These are phyloP conservation scores for Nothobranchius kuhntae DNA, from an alignment of 2,113 vertebrate species.

Conservation along the genomic window DNA sequence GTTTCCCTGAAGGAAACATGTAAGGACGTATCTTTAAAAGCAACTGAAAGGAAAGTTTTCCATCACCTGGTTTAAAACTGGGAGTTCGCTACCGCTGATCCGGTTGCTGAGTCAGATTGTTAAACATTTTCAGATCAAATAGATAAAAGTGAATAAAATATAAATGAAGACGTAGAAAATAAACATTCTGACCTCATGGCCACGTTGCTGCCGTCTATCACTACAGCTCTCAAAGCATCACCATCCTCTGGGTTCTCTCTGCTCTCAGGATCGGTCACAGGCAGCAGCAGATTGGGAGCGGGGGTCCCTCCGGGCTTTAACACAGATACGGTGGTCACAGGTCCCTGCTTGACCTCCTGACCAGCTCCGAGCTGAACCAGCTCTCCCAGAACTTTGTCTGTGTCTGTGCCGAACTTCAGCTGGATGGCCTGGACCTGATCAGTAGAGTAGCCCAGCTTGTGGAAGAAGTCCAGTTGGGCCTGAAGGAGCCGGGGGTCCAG, in stretches of 20 bases:
- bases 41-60: no score
- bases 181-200: slow-evolving; percentile 88
- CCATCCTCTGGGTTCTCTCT: slow-evolving; percentile 68
- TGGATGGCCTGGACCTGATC: slow-evolving; percentile 83
- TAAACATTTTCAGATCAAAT: no score
- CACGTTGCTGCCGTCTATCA: slow-evolving; percentile 95
- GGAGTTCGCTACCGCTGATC: no score
- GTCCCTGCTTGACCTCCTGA: slow-evolving; percentile 46
- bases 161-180: no score
- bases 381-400: slow-evolving; percentile 87
- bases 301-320: slow-evolving; percentile 73
- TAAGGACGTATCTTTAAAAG: no score
- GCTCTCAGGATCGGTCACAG: neutral
- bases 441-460: slow-evolving; percentile 89
- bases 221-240: slow-evolving; percentile 83
- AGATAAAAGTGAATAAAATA: no score
- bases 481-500: slow-evolving; percentile 34
- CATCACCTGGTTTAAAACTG: no score
- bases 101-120: no score
- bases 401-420: slow-evolving; percentile 84
- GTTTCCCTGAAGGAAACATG: no score
- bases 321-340: slow-evolving; percentile 62
- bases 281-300: slow-evolving; percentile 36
- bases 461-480: slow-evolving; percentile 89
- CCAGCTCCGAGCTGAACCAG: slow-evolving; percentile 79